phyloP scores from a whole-genome alignment of 2,888 invertebrate species.

The Oxycera nigricornis region DNA sequence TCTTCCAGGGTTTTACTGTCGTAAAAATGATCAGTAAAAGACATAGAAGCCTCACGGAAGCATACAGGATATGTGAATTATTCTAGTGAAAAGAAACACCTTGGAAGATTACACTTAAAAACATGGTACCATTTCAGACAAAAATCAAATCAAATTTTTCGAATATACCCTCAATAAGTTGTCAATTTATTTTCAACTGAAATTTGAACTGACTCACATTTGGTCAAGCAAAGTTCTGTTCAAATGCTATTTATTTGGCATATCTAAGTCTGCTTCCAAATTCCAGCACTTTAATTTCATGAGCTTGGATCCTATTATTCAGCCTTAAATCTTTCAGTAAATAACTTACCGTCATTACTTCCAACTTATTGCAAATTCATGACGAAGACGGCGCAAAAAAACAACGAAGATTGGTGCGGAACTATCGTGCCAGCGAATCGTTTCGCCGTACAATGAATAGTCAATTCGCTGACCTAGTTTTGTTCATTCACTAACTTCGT shows the following conservation, averaged over 20 bases:
- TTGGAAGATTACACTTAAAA: too few relatives aligned
- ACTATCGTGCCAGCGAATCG: constrained; percentile 33
- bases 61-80: too few relatives aligned
- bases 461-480: constrained; percentile 40
- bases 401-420: constrained; percentile 30
- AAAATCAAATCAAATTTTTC: too few relatives aligned
- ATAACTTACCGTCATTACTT: not conserved
- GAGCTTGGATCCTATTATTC: not conserved
- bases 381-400: constrained; percentile 14
- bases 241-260: not conserved
- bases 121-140: too few relatives aligned
- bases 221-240: not conserved
- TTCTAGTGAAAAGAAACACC: too few relatives aligned
- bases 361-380: constrained; percentile 2
- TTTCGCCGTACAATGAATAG: constrained; percentile 30
- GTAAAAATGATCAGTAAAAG: too few relatives aligned
- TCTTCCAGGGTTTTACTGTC: too few relatives aligned
- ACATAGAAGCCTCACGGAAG: too few relatives aligned
- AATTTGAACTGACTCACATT: too few relatives aligned
- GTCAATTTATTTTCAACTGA: too few relatives aligned
- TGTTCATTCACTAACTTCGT: constrained; percentile 36
- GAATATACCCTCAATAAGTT: too few relatives aligned
- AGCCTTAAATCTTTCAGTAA: not conserved
- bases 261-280: not conserved
- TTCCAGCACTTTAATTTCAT: not conserved